Base-by-base conservation (phyloP, 2,888 invertebrate genomes). In the Netelia virgata region DNA sequence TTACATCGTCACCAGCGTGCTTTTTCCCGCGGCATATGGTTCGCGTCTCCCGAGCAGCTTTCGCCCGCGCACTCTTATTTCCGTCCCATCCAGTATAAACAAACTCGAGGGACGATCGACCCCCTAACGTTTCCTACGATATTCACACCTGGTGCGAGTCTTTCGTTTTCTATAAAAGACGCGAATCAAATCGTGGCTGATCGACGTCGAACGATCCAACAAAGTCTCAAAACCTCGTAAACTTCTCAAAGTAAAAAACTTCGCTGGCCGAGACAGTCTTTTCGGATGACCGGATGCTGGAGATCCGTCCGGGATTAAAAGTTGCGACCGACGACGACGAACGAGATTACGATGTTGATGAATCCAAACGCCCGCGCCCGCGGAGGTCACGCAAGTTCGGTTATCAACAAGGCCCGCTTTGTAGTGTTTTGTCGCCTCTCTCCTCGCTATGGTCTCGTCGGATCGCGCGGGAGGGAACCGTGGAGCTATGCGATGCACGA, bases 371-470 rank as follows among this genome's bases (percentile, higher is more conserved):
- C 50, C 66, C 76, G 73, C 50, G 53, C 53, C 53, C 53, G 53
- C 64, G 63, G 74, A 63, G 89, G 90, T 90, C 87, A 90, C 89
- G 91, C 87, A 87, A 87, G 86, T 84, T 89, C 85, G 79, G 90
- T 88, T 90, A 92, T 92, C 90, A 92, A 93, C 93, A 93, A 93
- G 91, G 92, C 89, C 41, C 70, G 86, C 93, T 91, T 93, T 93
- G 92, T 93, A 86, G 87, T 88, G 91, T 91, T 93, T 93, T 93
- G 93, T 93, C 93, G 91, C 91, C 90, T 77, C 87, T 86, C 86
- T 16, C 18, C 72, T 61, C 41, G 70, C 23, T 28, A 5, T 36
- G 36, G 69, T 82, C 82, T 75, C 64, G 70, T 53, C 59, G 72
- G 61, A 79, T 55, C 73, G 72, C 75, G 61, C 68, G 63, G 36